Evolutionary conservation across 2,797 vertebrate genomes (phyloP).

Genomic region (Rhabdophis nuchalis): DNA sequence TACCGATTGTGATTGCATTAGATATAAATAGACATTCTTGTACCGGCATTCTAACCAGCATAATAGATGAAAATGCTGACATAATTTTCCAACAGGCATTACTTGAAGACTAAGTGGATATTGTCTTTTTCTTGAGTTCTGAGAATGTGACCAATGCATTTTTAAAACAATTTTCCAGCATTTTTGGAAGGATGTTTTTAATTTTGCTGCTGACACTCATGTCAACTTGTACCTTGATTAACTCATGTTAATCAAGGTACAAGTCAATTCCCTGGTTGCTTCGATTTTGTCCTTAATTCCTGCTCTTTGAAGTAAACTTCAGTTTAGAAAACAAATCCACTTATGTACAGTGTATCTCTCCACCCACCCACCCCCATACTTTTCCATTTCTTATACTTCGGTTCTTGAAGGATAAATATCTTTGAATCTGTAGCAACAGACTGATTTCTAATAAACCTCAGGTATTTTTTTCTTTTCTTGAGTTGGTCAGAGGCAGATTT

Average conservation of each 20-base stretch:
- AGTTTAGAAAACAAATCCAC: background rate
- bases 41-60: constrained; percentile 21
- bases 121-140: background rate
- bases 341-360: background rate
- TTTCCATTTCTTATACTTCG: background rate
- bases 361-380: no score
- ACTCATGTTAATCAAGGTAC: background rate
- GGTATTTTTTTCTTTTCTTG: background rate
- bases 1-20: background rate
- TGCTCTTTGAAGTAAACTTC: background rate
- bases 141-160: background rate
- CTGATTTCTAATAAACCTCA: background rate
- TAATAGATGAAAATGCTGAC: constrained; percentile 11
- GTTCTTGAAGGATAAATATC: background rate
- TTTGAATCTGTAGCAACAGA: background rate
- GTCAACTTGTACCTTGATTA: background rate
- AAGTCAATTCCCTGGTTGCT: constrained; percentile 8
- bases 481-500: background rate
- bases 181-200: background rate
- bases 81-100: background rate
- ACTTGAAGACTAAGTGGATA: background rate
- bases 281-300: background rate
- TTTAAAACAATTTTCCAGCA: background rate
- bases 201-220: background rate
- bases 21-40: background rate